Evolutionary conservation across 2,888 invertebrate species (phyloP).

Genomic region (Caenorhabditis sp.): DNA sequence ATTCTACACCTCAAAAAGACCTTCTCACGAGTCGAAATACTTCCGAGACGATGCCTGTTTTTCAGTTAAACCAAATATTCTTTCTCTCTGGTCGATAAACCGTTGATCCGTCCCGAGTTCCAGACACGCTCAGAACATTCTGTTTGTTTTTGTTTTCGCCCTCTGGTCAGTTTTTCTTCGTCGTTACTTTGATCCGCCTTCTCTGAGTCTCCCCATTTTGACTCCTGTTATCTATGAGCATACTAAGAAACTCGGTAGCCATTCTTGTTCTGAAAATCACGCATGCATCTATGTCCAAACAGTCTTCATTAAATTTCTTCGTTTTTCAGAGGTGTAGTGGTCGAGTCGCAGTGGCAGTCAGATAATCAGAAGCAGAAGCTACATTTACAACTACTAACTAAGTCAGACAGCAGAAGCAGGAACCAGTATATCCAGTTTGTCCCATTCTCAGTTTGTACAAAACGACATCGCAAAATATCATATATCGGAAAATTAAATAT

Average conservation of each 20-base stretch:
- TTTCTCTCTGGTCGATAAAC: not conserved
- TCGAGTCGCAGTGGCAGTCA: conserved; percentile 44
- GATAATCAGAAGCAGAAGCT: conserved; percentile 23
- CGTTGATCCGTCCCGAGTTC: not conserved
- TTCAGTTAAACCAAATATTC: not conserved
- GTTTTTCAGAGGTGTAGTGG: conserved; percentile 59
- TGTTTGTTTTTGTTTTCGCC: too few relatives aligned
- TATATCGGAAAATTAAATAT: not conserved
- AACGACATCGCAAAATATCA: not conserved
- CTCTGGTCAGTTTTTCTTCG: too few relatives aligned
- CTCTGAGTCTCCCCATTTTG: too few relatives aligned
- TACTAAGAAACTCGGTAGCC: too few relatives aligned
- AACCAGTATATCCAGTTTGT: conserved; percentile 47
- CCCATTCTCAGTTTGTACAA: conserved; percentile 29
- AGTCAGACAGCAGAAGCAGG: conserved; percentile 36
- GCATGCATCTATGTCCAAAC: too few relatives aligned
- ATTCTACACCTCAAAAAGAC: too few relatives aligned
- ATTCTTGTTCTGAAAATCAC: too few relatives aligned
- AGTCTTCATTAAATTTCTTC: conserved; percentile 13
- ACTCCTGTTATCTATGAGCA: too few relatives aligned
- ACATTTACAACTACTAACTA: conserved; percentile 19
- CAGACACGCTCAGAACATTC: too few relatives aligned
- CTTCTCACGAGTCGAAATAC: not conserved
- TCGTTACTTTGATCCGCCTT: too few relatives aligned
- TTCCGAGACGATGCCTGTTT: not conserved